Conservation (phyloP, 2,888 invertebrate species). For the Timandra comae region DNA sequence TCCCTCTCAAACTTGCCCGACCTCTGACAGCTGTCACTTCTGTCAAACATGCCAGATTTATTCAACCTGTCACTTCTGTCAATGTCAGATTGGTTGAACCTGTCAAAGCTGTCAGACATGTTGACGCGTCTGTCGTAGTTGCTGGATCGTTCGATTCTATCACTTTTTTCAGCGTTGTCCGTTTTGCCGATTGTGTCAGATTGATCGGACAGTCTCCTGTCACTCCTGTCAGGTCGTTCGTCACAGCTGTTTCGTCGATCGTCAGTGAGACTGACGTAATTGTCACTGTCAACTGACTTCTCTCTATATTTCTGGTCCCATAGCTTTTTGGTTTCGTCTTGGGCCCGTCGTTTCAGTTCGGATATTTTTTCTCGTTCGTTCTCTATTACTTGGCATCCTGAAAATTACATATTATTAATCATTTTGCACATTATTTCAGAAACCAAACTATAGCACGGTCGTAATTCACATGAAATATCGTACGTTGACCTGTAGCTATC, state of each 20-base stretch:
- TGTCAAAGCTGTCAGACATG: slow-evolving; percentile 7
- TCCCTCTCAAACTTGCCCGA: slow-evolving; percentile 22
- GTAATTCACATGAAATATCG: no score
- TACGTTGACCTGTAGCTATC: no score
- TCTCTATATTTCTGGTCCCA: slow-evolving; percentile 80
- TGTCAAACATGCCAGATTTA: slow-evolving; percentile 10
- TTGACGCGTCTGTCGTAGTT: slow-evolving; percentile 12
- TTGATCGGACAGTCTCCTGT: slow-evolving; percentile 8
- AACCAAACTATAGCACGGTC: no score
- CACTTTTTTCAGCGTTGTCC: slow-evolving; percentile 2
- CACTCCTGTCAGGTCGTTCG: slow-evolving; percentile 2
- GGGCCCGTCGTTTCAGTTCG: slow-evolving; percentile 89
- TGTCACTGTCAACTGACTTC: slow-evolving; percentile 43
- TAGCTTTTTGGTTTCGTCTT: slow-evolving; percentile 91
- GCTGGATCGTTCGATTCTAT: slow-evolving; percentile 6
- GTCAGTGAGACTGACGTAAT: slow-evolving; percentile 31
- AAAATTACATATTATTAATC: neutral
- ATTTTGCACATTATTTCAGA: no score
- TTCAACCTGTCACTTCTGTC: slow-evolving; percentile 8
- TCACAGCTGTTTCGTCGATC: slow-evolving; percentile 18
- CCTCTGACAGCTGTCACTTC: slow-evolving; percentile 16
- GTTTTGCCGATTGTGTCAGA: slow-evolving; percentile 1
- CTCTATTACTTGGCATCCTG: slow-evolving; percentile 94
- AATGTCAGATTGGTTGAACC: slow-evolving; percentile 9
- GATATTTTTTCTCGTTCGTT: slow-evolving; percentile 92